Evolutionary conservation across 2,113 vertebrate species (phyloP), one percentile per base, ranked within the genome.

Genomic region (Oreochromis spilurus): DNA sequence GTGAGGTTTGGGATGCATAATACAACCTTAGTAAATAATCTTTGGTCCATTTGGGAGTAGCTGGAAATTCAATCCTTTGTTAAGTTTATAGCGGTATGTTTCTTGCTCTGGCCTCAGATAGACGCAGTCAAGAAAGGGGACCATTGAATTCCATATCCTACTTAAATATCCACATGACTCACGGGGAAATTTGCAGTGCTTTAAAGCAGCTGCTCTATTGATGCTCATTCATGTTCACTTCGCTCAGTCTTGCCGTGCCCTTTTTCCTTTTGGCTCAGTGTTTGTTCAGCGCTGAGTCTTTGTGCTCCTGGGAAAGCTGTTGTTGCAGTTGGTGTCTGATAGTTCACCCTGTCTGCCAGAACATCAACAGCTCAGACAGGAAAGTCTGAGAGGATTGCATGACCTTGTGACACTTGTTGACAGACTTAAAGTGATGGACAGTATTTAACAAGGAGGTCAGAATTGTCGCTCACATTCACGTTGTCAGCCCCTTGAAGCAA

Each of bases 341-440:
- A 24, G 70, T 67, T 84, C 83, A 84, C 38, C 75, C 36, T 31
- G 67, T 82, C 78, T 89, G 88, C 85, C 62, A 67, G 34, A 67
- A 65, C 5, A 45, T 80, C 78, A 86, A 36, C 54, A 77, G 78
- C 81, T 79, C 82, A 75, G 57, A 82, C 81, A 75, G 83, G 19
- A 88, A 82, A 79, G 85, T 82, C 45, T 86, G 84, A 85, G 83
- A 83, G 82, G 84, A 87, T 88, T 81, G 67, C 21, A 40, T 89
- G 84, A 92, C 86, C 82, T 86, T 77, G 78, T 89, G 88, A 92
- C 83, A 85, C 83, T 84, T 90, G 84, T 88, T 90, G 92, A 92
- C 87, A 92, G 87, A 92, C 84, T 87, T 55, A 89, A 92, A 88
- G 81, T 88, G 88, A 94, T 90, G 90, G 89, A 91, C 91, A 87